These are phyloP conservation scores for Poeciliopsis turneri DNA, from an alignment of 2,797 vertebrate genomes.

Conservation along the genomic window DNA sequence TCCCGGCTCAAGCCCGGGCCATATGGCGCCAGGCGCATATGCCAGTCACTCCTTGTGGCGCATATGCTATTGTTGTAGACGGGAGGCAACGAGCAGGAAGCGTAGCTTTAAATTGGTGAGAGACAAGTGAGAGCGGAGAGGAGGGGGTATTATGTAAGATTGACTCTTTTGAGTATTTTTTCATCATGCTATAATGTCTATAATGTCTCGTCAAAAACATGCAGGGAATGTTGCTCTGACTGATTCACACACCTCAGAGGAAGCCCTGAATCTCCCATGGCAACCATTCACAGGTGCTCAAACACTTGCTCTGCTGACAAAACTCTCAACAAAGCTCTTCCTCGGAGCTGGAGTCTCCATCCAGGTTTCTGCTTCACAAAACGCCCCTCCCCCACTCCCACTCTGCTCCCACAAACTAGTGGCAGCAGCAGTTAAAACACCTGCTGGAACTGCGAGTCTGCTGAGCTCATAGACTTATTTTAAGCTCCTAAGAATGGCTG, in stretches of 20 bases:
- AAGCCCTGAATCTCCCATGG: neutral
- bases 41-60: conserved; percentile 66
- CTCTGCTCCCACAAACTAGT: neutral
- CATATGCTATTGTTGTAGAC: conserved; percentile 55
- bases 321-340: neutral
- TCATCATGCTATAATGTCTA: neutral
- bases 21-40: conserved; percentile 77
- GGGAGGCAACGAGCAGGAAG: conserved; percentile 19
- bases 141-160: neutral
- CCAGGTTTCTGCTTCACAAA: neutral
- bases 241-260: neutral
- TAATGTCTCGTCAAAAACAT: neutral
- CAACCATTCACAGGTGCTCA: neutral
- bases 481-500: too few relatives aligned
- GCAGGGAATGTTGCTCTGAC: neutral
- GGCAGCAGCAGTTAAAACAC: neutral
- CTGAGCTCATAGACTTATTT: too few relatives aligned
- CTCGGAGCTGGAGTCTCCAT: too few relatives aligned
- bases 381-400: neutral
- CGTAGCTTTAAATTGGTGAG: conserved; percentile 33
- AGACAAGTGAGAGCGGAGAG: conserved; percentile 2
- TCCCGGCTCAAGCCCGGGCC: conserved; percentile 72
- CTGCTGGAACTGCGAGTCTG: neutral
- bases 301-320: neutral
- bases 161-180: neutral